Evolutionary conservation across 2,888 invertebrate species (phyloP), one percentile per base, ranked within the genome.

Genomic region (Chalcosyrphus nemorum): DNA sequence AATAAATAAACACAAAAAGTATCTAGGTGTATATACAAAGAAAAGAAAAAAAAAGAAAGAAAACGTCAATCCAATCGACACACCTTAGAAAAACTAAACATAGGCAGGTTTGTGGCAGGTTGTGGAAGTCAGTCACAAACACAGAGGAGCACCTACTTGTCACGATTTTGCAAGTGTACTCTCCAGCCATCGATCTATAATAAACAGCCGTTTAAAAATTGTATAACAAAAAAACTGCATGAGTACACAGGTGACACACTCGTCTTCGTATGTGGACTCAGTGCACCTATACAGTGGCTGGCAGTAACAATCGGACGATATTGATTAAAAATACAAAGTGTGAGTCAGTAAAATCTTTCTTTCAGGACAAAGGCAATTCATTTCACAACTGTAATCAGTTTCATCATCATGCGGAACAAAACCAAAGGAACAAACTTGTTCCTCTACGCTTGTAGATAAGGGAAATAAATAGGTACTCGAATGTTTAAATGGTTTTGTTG

Each of bases 91-190:
- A 38, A 72, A 45, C 71, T 50, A 68, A 68, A 80, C 72, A 80
- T 35, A 72, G 61, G 59, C 72, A 81, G 61, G 74, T 68, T 74
- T 74, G 66, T 54, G 38, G 74, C 66, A 74, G 72, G 72, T 74
- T 81, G 38, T 38, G 74, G 35, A 59, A 65, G 61, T 61, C 47
- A 63, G 70, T 70, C 78, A 71, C 35, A 57, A 6, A 59, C 19
- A 71, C 17, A 59, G 61, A 81, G 61, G 45, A 68, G 74, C n/a
- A n/a, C n/a, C n/a, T 56, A 74, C 80, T 68, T 81, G 80, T 81
- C 80, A 81, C 80, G 80, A 81, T 81, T 81, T 74, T 56, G 68
- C 74, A 81, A 81, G 80, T 68, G 68, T 81, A 68, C 80, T 80
- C n/a, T 59, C 45, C 45, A 80, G 74, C 35, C 32, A 80, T 80